These are phyloP conservation scores for Otolemur garnettii DNA, from an alignment of 2,113 vertebrate species.

Conservation along the genomic window DNA sequence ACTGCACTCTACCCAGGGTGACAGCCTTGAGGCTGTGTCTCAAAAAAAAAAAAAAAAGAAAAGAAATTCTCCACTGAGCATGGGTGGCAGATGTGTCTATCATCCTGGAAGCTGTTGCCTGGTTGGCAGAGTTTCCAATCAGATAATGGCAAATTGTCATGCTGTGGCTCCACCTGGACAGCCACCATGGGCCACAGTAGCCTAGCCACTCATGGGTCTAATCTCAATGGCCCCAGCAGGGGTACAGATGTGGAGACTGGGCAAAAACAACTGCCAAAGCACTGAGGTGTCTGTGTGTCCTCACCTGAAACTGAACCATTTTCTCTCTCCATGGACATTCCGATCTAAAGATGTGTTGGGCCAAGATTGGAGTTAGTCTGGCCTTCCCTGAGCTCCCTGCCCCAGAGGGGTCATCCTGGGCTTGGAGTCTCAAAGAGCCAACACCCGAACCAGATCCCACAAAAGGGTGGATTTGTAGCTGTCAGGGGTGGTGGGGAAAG, in stretches of 20 bases:
- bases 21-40: too few relatives aligned
- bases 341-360: background rate
- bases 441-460: fast-evolving
- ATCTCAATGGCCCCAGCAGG: too few relatives aligned
- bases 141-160: background rate
- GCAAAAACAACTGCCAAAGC: background rate
- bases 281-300: background rate
- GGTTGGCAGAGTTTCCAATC: background rate
- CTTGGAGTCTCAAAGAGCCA: background rate
- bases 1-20: too few relatives aligned
- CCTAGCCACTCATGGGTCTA: background rate
- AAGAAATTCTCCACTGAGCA: background rate
- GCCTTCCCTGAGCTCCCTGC: background rate
- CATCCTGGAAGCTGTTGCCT: background rate
- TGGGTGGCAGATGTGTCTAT: fast-evolving
- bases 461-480: background rate
- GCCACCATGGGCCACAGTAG: too few relatives aligned
- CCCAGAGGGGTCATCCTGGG: background rate
- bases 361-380: background rate
- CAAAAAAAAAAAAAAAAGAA: too few relatives aligned
- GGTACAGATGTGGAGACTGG: background rate
- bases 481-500: background rate
- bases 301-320: fast-evolving
- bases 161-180: fast-evolving
- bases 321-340: background rate